These are phyloP conservation scores for Empidonax traillii DNA, from an alignment of 2,113 vertebrate species.

Conservation along the genomic window DNA sequence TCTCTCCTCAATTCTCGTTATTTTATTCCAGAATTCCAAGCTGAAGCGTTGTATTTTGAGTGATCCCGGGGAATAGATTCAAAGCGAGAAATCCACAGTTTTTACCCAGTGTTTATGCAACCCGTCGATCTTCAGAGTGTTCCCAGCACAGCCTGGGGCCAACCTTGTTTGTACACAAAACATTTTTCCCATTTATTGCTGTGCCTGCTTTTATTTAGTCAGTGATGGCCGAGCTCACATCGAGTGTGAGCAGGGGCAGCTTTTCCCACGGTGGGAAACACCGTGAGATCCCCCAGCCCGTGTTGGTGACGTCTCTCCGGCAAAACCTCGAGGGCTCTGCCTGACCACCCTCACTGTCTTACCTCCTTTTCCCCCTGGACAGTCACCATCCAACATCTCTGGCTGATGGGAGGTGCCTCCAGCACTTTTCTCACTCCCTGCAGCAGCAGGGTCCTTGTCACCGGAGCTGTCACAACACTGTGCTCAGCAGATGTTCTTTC, in stretches of 20 bases:
- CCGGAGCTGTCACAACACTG: background rate
- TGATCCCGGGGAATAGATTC: background rate
- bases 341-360: background rate
- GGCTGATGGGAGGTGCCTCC: background rate
- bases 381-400: rapidly evolving
- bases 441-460: background rate
- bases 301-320: rapidly evolving
- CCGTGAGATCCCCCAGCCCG: background rate
- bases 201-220: background rate
- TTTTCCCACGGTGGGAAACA: background rate
- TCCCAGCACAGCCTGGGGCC: background rate
- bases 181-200: background rate
- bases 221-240: rapidly evolving
- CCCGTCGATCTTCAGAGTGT: background rate
- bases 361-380: rapidly evolving
- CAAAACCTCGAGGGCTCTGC: background rate
- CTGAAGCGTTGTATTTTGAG: background rate
- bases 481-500: background rate
- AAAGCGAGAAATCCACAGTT: background rate
- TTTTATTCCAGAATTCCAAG: background rate
- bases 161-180: background rate
- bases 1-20: background rate
- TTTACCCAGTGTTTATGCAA: background rate
- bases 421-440: background rate
- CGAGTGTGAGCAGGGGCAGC: background rate